Evolutionary conservation across 2,888 invertebrate species (phyloP).

Genomic region (Metopia argyrocephala): DNA sequence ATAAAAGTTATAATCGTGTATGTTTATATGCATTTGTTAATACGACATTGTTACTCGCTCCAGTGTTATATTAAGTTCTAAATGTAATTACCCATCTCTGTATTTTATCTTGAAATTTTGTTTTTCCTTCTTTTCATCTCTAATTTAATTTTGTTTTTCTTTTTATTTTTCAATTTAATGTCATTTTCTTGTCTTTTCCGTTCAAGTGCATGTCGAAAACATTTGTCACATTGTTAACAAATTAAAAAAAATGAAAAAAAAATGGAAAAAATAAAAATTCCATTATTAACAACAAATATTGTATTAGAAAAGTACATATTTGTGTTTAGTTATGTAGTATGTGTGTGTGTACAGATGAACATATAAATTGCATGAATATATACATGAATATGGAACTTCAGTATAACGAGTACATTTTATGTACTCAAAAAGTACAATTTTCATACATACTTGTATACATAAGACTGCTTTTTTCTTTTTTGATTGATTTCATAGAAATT

Average conservation of each 20-base stretch:
- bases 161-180: background rate
- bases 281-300: constrained; percentile 12
- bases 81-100: no score
- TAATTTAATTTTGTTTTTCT: background rate
- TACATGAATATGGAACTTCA: background rate
- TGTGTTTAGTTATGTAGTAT: no score
- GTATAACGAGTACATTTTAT: background rate
- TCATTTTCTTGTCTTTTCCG: constrained; percentile 1
- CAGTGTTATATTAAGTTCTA: no score
- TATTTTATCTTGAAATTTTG: no score
- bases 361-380: background rate
- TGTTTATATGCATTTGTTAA: no score
- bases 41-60: no score
- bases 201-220: constrained; percentile 26
- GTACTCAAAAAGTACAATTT: background rate
- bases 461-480: constrained; percentile 2
- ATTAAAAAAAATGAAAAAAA: no score
- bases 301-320: background rate
- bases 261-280: constrained; percentile 22
- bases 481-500: no score
- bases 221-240: constrained; percentile 32
- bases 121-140: no score
- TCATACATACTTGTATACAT: background rate
- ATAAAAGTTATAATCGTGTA: no score
- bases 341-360: no score